These are phyloP conservation scores for Morphnarchus princeps DNA, from an alignment of 2,113 vertebrate genomes.

Conservation along the genomic window DNA sequence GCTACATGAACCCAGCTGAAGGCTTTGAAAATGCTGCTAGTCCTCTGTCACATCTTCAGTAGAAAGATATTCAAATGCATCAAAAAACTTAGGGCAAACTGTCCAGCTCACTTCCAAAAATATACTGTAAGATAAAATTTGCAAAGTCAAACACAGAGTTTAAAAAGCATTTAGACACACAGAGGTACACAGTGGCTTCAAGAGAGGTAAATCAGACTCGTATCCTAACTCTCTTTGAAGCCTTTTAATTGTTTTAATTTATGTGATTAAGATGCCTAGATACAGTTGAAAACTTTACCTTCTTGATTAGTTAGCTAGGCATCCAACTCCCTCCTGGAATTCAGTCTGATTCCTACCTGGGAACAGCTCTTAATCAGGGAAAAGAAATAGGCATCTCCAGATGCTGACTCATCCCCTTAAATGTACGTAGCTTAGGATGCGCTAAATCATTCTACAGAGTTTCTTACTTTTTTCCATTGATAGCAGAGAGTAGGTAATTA, in stretches of 20 bases:
- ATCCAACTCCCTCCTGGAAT: background rate
- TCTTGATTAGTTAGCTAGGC: background rate
- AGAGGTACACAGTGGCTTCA: background rate
- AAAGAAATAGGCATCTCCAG: background rate
- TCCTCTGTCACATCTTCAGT: background rate
- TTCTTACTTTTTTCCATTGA: background rate
- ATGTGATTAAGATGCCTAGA: background rate
- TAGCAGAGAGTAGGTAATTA: background rate
- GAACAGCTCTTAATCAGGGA: background rate
- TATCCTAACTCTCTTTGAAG: background rate
- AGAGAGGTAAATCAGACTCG: background rate
- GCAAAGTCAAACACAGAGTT: background rate
- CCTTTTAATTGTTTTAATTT: background rate
- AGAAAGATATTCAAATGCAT: background rate
- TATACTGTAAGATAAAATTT: background rate
- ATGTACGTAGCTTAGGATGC: background rate
- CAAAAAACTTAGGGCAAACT: background rate
- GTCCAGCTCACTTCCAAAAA: background rate
- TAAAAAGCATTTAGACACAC: background rate
- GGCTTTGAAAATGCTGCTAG: background rate
- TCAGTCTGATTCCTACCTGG: background rate
- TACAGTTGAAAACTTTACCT: background rate
- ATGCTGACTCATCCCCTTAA: background rate
- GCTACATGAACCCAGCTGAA: background rate
- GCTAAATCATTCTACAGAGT: background rate